These are phyloP conservation scores for Palloptera scutellata DNA, from an alignment of 2,888 invertebrate species.

Conservation along the genomic window DNA sequence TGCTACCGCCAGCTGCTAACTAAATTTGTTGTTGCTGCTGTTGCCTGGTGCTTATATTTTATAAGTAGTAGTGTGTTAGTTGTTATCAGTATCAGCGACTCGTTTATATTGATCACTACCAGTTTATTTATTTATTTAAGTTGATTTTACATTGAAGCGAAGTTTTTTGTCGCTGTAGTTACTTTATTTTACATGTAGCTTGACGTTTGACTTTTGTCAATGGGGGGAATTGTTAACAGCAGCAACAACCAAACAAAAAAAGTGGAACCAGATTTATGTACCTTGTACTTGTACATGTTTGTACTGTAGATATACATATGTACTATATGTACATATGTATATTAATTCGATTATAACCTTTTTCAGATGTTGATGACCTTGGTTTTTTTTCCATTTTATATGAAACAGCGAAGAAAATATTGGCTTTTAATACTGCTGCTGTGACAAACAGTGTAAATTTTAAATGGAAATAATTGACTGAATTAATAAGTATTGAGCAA, in stretches of 20 bases:
- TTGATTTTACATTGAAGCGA: neutral
- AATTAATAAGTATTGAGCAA: too few relatives aligned
- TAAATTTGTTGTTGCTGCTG: conserved; percentile 10
- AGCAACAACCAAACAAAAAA: neutral
- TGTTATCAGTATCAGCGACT: neutral
- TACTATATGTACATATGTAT: neutral
- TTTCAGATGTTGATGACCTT: neutral
- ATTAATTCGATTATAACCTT: conserved; percentile 12
- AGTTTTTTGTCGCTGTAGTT: neutral
- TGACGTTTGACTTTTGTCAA: neutral
- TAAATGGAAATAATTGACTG: too few relatives aligned
- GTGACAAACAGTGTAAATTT: too few relatives aligned
- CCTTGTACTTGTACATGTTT: neutral
- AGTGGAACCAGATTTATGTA: conserved; percentile 8
- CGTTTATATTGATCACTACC: conserved; percentile 7
- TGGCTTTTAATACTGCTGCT: too few relatives aligned
- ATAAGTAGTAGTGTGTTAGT: neutral
- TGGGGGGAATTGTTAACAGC: neutral
- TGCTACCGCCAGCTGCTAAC: conserved; percentile 1
- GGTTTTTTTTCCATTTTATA: too few relatives aligned
- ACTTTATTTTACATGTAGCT: conserved; percentile 1
- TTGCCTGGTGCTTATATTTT: conserved; percentile 37
- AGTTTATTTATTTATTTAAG: neutral
- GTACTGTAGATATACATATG: neutral
- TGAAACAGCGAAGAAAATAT: too few relatives aligned